Conservation (phyloP, 2,888 invertebrate species). For the Epiblema foenella region DNA sequence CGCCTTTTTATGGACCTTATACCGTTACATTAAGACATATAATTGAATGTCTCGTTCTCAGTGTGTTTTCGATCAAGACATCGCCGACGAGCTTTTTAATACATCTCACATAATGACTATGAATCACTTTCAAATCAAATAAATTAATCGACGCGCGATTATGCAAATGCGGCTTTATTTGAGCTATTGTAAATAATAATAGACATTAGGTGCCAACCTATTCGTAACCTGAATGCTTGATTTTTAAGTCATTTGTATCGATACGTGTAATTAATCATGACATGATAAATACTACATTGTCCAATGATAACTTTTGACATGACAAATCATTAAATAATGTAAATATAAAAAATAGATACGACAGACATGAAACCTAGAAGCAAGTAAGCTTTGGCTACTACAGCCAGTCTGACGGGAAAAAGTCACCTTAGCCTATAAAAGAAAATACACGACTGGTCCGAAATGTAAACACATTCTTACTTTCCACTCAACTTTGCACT, state of each 20-base stretch:
- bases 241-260: not conserved
- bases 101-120: slow-evolving; percentile 22
- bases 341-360: no score
- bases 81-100: slow-evolving; percentile 28
- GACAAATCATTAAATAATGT: no score
- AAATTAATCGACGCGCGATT: slow-evolving; percentile 31
- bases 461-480: no score
- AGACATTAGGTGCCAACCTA: not conserved
- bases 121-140: slow-evolving; percentile 42
- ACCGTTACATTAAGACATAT: slow-evolving; percentile 1
- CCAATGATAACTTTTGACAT: no score
- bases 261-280: not conserved
- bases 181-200: not conserved
- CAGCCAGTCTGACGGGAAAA: no score
- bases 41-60: not conserved
- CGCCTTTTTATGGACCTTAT: slow-evolving; percentile 15
- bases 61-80: slow-evolving; percentile 1
- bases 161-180: slow-evolving; percentile 26
- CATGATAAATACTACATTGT: not conserved
- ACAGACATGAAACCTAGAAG: no score
- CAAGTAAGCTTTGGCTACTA: no score
- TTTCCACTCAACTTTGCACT: no score
- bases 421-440: no score
- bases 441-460: no score
- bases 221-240: not conserved